A percentile compares a stretch with the other conserved stretches of the same genome.
phyloP scores from a whole-genome alignment of 2,888 invertebrate genomes.

The Dorcus hopei region DNA sequence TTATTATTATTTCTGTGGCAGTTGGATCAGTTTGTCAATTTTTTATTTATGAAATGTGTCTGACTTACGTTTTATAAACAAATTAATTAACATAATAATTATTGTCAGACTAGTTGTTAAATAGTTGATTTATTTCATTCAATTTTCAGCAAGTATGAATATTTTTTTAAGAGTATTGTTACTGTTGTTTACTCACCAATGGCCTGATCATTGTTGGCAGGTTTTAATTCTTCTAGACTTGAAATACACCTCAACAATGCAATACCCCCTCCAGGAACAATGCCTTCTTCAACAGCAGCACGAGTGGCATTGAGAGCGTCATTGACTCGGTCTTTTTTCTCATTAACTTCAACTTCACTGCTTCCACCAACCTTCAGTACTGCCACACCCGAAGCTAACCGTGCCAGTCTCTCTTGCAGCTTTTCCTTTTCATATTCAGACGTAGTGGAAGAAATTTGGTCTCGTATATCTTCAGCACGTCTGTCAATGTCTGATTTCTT shows the following conservation, averaged over 20 bases:
- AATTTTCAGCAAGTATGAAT: too few species aligned
- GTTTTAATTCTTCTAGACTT: slow-evolving; percentile 41
- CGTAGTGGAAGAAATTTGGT: slow-evolving; percentile 48
- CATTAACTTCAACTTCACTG: slow-evolving; percentile 53
- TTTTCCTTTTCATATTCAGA: slow-evolving; percentile 54
- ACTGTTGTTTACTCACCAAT: slow-evolving; percentile 36
- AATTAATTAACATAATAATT: too few species aligned
- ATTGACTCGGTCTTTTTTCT: slow-evolving; percentile 52
- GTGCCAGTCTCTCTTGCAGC: slow-evolving; percentile 51
- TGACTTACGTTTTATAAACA: too few species aligned
- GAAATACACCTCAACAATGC: slow-evolving; percentile 48
- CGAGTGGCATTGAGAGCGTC: slow-evolving; percentile 53
- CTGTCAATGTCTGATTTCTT: slow-evolving; percentile 47
- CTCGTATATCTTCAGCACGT: slow-evolving; percentile 48
- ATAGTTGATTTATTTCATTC: too few species aligned
- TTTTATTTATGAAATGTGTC: too few species aligned
- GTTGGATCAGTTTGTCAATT: too few species aligned
- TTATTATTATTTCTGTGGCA: too few species aligned
- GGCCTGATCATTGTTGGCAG: slow-evolving; percentile 47
- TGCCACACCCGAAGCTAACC: slow-evolving; percentile 52
- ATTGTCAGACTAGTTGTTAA: too few species aligned
- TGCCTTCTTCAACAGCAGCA: slow-evolving; percentile 54
- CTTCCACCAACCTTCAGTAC: slow-evolving; percentile 52
- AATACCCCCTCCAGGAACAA: slow-evolving; percentile 53
- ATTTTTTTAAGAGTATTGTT: too few species aligned